A percentile compares a stretch with the other conserved stretches of the same genome.
These are phyloP conservation scores for Luehdorfia chinensis DNA, from an alignment of 1,140 invertebrate genomes.

Conservation along the genomic window DNA sequence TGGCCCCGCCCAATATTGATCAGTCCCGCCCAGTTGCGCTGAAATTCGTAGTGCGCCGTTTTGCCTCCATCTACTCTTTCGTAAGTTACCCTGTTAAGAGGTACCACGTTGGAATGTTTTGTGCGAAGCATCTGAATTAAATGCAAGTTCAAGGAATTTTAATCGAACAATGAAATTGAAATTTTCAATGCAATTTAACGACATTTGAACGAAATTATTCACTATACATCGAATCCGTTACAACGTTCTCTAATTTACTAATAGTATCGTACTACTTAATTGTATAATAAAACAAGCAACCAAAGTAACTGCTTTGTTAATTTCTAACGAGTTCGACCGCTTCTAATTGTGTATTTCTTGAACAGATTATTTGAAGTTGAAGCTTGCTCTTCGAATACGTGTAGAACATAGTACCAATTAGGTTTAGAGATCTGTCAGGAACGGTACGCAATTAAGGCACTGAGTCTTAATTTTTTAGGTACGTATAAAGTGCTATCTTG, in stretches of 20 bases:
- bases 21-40: constrained; percentile 55
- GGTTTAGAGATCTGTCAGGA: too few relatives aligned
- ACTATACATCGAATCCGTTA: background rate
- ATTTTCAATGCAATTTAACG: background rate
- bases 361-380: constrained; percentile 10
- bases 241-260: background rate
- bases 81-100: constrained; percentile 30
- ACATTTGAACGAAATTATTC: constrained; percentile 1
- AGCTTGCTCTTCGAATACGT: too few relatives aligned
- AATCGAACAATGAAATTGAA: constrained; percentile 4
- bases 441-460: too few relatives aligned
- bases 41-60: constrained; percentile 46
- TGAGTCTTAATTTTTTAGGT: too few relatives aligned
- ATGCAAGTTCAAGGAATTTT: constrained; percentile 6
- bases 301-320: background rate
- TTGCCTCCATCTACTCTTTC: constrained; percentile 44
- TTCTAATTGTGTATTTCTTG: background rate
- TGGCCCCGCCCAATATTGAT: constrained; percentile 62
- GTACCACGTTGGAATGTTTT: constrained; percentile 22
- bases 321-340: constrained; percentile 2
- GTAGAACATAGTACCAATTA: too few relatives aligned
- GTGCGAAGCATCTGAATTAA: background rate
- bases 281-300: background rate
- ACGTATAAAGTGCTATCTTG: too few relatives aligned
- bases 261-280: constrained; percentile 8